Conservation (phyloP, 2,888 invertebrate genomes). For the Julus scandinavius region DNA sequence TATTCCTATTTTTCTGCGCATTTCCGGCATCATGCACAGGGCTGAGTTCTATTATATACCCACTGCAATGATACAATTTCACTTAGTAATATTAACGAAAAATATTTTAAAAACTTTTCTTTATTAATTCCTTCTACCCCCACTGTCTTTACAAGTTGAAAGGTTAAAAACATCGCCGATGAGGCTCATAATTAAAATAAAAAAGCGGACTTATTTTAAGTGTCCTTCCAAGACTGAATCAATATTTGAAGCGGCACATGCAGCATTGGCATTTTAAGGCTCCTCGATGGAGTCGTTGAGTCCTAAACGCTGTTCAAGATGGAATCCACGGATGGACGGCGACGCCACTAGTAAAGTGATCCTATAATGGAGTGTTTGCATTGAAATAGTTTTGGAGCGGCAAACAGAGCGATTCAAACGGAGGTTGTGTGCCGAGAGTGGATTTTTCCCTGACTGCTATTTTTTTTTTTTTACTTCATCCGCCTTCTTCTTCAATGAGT, state of each 20-base stretch:
- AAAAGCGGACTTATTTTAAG: neutral
- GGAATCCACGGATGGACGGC: neutral
- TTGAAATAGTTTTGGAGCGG: constrained; percentile 22
- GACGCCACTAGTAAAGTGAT: constrained; percentile 48
- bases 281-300: neutral
- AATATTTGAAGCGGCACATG: constrained; percentile 18
- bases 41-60: too few relatives aligned
- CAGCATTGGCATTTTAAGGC: neutral
- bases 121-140: too few relatives aligned
- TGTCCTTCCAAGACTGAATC: constrained; percentile 2
- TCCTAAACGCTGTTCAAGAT: neutral
- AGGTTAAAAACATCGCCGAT: neutral
- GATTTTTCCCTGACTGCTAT: neutral
- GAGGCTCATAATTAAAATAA: neutral
- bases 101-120: too few relatives aligned
- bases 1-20: too few relatives aligned
- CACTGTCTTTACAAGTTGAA: neutral
- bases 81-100: too few relatives aligned
- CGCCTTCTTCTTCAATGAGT: constrained; percentile 31
- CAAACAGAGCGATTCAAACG: constrained; percentile 10
- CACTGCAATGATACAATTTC: too few relatives aligned
- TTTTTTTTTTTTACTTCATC: neutral
- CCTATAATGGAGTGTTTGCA: constrained; percentile 47
- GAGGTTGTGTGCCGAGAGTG: neutral
- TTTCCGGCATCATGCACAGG: too few relatives aligned